These are phyloP conservation scores for Bos indicus DNA, from an alignment of 2,113 vertebrate species.

Conservation along the genomic window DNA sequence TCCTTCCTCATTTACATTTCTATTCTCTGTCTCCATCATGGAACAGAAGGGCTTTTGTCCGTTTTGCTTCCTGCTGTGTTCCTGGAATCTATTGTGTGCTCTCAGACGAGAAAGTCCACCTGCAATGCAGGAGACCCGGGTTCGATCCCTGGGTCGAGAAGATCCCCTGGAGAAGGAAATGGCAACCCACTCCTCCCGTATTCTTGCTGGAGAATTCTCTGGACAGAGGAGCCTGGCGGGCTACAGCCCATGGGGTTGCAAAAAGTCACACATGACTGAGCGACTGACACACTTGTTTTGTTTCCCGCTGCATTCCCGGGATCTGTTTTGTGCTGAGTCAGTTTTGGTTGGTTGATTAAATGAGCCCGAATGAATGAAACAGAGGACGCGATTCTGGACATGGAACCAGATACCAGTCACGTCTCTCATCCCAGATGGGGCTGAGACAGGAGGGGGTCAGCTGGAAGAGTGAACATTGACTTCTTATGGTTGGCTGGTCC, in stretches of 20 bases:
- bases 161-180: neutral
- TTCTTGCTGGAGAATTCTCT: neutral
- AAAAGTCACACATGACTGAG: neutral
- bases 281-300: neutral
- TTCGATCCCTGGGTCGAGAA: neutral
- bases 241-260: neutral
- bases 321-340: neutral
- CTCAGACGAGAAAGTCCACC: neutral
- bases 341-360: neutral
- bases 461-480: too few relatives aligned
- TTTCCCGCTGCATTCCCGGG: rapidly evolving
- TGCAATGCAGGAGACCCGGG: neutral
- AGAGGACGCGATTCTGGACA: rapidly evolving
- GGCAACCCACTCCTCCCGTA: neutral
- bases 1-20: neutral
- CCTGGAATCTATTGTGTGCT: too few relatives aligned
- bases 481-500: neutral
- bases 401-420: rapidly evolving
- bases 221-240: neutral
- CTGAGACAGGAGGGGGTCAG: neutral
- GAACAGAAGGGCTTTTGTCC: too few relatives aligned
- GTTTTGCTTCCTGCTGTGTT: neutral
- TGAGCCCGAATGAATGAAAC: neutral
- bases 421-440: neutral
- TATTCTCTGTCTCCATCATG: neutral